Evolutionary conservation across 2,113 vertebrate species (phyloP).

Genomic region (Platycercus adscitus): DNA sequence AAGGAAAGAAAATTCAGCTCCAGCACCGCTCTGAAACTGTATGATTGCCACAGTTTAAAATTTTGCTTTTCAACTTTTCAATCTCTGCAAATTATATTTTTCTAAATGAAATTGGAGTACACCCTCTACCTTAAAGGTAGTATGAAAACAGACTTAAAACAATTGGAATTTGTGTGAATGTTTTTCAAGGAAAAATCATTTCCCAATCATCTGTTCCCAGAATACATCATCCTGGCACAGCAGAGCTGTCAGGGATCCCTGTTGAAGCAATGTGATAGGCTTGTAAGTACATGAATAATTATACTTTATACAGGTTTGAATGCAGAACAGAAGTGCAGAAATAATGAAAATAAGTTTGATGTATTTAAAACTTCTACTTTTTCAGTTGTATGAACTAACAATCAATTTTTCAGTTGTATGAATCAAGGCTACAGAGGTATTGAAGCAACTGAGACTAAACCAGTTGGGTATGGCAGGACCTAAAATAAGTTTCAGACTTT

Average conservation of each 20-base stretch:
- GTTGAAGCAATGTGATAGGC: background rate
- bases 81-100: background rate
- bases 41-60: background rate
- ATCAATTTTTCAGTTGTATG: background rate
- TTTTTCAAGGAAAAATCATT: background rate
- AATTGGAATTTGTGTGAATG: background rate
- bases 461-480: background rate
- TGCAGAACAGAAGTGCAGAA: background rate
- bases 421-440: background rate
- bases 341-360: background rate
- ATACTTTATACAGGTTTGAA: background rate
- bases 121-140: fast-evolving
- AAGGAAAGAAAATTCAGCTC: background rate
- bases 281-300: background rate
- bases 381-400: background rate
- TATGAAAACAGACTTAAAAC: background rate
- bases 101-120: background rate
- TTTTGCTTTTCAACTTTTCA: background rate
- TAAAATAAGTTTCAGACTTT: background rate
- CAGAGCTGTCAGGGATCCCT: background rate
- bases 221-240: background rate
- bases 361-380: background rate
- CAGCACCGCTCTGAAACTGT: background rate
- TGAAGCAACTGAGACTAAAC: background rate
- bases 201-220: background rate